Conservation (phyloP, 2,113 vertebrate species). For the Anser cygnoides region DNA sequence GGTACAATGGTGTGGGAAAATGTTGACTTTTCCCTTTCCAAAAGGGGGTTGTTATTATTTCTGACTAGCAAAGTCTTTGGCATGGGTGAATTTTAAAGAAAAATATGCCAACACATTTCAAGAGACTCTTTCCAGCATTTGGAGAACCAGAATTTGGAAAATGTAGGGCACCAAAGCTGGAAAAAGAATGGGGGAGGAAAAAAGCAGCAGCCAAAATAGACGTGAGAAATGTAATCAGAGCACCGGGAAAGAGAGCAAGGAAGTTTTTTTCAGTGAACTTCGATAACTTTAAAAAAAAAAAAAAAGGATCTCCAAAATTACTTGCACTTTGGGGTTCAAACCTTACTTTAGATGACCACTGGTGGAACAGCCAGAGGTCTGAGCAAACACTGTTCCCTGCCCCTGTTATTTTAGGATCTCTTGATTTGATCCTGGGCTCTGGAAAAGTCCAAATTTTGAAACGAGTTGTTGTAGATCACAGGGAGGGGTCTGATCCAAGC, state of each 20-base stretch:
- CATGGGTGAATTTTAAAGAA: background rate
- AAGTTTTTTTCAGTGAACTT: background rate
- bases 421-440: background rate
- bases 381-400: background rate
- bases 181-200: conserved; percentile 3
- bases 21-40: background rate
- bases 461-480: background rate
- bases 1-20: background rate
- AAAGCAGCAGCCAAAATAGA: conserved; percentile 26
- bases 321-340: background rate
- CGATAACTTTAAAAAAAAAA: background rate
- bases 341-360: background rate
- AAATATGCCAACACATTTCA: background rate
- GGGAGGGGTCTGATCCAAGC: background rate
- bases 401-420: background rate
- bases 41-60: background rate
- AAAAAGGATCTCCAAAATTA: background rate
- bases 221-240: conserved; percentile 9
- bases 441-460: background rate
- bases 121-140: background rate
- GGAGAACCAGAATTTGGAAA: background rate
- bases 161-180: background rate
- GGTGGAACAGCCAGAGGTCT: background rate
- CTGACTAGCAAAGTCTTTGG: background rate
- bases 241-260: background rate